A percentile compares a stretch with the other conserved stretches of the same genome.
Conservation (phyloP, 1,140 invertebrate species). For the Nomia melanderi region DNA sequence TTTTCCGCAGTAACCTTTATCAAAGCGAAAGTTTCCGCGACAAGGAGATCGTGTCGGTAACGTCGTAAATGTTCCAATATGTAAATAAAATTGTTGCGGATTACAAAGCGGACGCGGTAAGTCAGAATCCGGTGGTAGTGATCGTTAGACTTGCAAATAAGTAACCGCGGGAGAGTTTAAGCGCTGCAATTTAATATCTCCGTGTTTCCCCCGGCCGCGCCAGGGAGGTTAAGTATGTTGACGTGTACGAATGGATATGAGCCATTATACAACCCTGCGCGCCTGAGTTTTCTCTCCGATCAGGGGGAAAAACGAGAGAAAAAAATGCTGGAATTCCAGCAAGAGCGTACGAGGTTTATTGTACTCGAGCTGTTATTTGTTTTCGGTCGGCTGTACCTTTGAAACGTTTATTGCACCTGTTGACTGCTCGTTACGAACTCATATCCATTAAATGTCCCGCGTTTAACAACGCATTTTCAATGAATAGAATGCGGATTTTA, state of each 20-base stretch:
- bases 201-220: slow-evolving; percentile 22
- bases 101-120: slow-evolving; percentile 3
- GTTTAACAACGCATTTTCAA: neutral
- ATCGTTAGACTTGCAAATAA: slow-evolving; percentile 48
- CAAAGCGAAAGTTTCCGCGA: neutral
- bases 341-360: neutral
- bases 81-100: neutral
- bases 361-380: neutral
- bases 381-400: neutral
- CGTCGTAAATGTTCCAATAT: neutral
- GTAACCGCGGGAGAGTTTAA: slow-evolving; percentile 38
- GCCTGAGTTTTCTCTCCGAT: slow-evolving; percentile 9
- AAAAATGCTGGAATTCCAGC: neutral
- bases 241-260: neutral
- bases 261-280: slow-evolving; percentile 10
- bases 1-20: neutral
- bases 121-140: slow-evolving; percentile 22
- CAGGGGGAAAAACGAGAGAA: neutral
- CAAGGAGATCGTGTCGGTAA: neutral
- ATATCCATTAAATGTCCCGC: neutral
- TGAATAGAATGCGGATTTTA: neutral
- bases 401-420: neutral
- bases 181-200: slow-evolving; percentile 42
- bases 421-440: neutral
- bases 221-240: slow-evolving; percentile 23